Base-by-base conservation (phyloP, 2,797 vertebrate genomes). In the Sphenopsis melanotis region DNA sequence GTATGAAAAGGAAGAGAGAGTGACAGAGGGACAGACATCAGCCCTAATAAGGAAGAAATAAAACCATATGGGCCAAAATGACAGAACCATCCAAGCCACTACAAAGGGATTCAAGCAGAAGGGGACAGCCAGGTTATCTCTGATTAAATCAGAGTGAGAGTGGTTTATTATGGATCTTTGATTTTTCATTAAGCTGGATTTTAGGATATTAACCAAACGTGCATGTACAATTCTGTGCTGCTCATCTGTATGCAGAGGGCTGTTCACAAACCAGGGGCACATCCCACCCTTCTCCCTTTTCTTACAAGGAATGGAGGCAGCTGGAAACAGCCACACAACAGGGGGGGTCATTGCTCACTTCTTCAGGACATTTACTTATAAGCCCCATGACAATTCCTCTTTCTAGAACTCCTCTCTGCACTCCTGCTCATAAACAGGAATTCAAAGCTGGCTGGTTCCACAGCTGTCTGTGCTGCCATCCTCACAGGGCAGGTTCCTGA, bases 161-260 rank as follows among this genome's bases (percentile, higher is more conserved):
- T 46, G 46, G 55, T 66, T 95, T 96, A 89, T 90, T 79, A 87
- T 6, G 32, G 59, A 83, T 77, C 53, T 63, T 82, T 39, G 56
- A 34, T 56, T 95, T 87, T 95, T 93, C 79, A 83, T 91, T 95
- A 90, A 93, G 49, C 10, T 91, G 85, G 64, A 76, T 70, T 95
- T 94, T 91, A 88, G 83, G 64, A 89, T 70, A 77, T 85, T 89
- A 83, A 87, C 60, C 21, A 74, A 92, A 90, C 18, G n/a, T 3
- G 2, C 6, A 3, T 10, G 71, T 42, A 46, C 72, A 55, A 18
- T 88, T 64, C 56, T 32, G 56, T 29, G 39, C 64, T 83, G 66
- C 79, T 95, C 60, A 77, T 80, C 77, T 7, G 2, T 52, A 87
- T 93, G 79, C 76, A 55, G 41, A 49, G 34, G 66, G 47, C 59